Evolutionary conservation across 1,140 invertebrate species (phyloP).

Genomic region (Leptoteleia sp.): DNA sequence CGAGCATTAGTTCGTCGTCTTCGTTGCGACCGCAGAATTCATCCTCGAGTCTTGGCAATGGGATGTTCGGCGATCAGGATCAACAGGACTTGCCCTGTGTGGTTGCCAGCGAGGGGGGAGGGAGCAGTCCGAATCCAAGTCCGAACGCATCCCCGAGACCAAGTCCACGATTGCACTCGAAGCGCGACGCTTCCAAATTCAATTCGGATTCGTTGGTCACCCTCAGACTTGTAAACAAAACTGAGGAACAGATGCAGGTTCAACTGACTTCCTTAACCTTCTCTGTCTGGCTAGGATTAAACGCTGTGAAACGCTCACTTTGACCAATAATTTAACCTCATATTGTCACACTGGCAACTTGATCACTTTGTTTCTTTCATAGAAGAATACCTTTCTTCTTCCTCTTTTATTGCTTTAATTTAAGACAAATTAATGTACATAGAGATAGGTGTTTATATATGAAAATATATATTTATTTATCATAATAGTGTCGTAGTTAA

Average conservation of each 20-base stretch:
- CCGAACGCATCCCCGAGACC: slow-evolving; percentile 70
- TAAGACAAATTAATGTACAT: no score
- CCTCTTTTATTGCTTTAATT: no score
- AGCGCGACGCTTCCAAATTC: slow-evolving; percentile 69
- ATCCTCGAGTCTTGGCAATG: slow-evolving; percentile 70
- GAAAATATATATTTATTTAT: no score
- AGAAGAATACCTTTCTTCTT: no score
- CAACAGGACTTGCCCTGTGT: slow-evolving; percentile 67
- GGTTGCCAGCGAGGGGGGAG: slow-evolving; percentile 78
- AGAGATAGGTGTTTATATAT: no score
- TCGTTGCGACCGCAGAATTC: slow-evolving; percentile 70
- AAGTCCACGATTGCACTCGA: slow-evolving; percentile 66
- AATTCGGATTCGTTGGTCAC: slow-evolving; percentile 57
- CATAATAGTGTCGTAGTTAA: no score
- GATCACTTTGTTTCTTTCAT: no score
- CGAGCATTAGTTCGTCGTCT: slow-evolving; percentile 77
- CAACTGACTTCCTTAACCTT: no score
- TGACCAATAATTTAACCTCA: no score
- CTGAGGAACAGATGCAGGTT: slow-evolving; percentile 70
- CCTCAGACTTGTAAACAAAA: slow-evolving; percentile 68
- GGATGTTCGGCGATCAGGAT: slow-evolving; percentile 64
- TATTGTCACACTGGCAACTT: no score
- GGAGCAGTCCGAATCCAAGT: slow-evolving; percentile 45
- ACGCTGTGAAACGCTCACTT: no score
- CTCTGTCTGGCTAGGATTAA: no score